phyloP scores from a whole-genome alignment of 1,140 invertebrate species.

The Musca domestica region DNA sequence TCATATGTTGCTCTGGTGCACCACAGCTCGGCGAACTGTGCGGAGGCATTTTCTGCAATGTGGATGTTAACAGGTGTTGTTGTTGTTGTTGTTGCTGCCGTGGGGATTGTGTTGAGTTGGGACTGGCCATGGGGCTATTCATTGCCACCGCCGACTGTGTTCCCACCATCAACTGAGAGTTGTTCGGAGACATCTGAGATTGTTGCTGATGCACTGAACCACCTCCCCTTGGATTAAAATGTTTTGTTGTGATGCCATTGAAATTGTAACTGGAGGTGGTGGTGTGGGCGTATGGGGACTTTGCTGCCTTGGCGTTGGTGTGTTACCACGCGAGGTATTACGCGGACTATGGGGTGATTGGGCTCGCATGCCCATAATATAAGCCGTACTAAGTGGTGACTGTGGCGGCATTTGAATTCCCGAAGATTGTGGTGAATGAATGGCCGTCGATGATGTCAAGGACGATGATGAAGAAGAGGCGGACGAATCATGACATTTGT shows the following conservation, averaged over 20 bases:
- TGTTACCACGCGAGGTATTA: constrained; percentile 31
- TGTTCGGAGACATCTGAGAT: constrained; percentile 19
- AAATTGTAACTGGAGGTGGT: constrained; percentile 22
- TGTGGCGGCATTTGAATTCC: constrained; percentile 32
- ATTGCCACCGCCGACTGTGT: neutral
- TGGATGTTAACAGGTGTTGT: neutral
- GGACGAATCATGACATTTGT: neutral
- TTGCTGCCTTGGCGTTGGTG: constrained; percentile 35
- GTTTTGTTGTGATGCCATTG: constrained; percentile 29
- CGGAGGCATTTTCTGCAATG: neutral
- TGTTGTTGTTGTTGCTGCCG: constrained; percentile 18
- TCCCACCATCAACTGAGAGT: neutral
- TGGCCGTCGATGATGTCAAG: constrained; percentile 20
- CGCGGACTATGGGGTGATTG: constrained; percentile 45
- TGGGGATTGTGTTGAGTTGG: constrained; percentile 23
- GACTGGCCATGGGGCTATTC: constrained; percentile 41
- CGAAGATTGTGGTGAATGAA: constrained; percentile 25
- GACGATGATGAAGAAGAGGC: neutral
- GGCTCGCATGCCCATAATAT: constrained; percentile 38
- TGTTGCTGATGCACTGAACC: constrained; percentile 26
- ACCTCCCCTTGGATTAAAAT: constrained; percentile 18
- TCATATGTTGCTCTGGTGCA: neutral
- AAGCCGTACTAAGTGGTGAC: constrained; percentile 26
- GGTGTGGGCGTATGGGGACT: constrained; percentile 33
- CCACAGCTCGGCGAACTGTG: neutral